These are phyloP conservation scores for Mastacembelus armatus DNA, from an alignment of 2,797 vertebrate genomes.

Conservation along the genomic window DNA sequence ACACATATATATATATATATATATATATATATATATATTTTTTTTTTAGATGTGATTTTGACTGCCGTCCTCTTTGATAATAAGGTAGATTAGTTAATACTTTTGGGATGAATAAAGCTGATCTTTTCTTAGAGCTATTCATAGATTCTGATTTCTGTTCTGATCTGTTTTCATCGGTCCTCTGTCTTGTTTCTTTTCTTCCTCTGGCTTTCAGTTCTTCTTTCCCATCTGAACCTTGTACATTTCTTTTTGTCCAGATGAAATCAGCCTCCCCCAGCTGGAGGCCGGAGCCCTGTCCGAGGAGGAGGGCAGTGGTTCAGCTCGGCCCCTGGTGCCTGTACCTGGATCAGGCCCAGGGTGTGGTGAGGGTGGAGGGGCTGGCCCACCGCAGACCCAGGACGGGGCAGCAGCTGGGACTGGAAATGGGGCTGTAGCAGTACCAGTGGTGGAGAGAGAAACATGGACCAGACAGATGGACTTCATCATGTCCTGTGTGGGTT, in stretches of 20 bases:
- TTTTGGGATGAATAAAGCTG: too few species aligned
- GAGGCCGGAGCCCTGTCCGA: conserved; percentile 77
- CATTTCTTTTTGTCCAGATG: conserved; percentile 63
- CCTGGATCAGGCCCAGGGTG: conserved; percentile 64
- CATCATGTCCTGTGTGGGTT: conserved; percentile 91
- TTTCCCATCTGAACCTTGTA: background rate
- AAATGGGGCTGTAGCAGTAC: conserved; percentile 54
- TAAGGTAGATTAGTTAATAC: too few species aligned
- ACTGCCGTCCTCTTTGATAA: too few species aligned
- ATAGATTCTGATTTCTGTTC: background rate
- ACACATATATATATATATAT: too few species aligned
- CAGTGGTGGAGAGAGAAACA: conserved; percentile 82
- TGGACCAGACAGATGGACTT: conserved; percentile 91
- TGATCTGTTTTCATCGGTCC: background rate
- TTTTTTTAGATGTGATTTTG: too few species aligned
- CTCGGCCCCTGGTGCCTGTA: conserved; percentile 75
- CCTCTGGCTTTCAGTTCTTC: background rate
- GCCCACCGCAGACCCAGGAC: conserved; percentile 65
- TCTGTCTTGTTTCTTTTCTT: background rate
- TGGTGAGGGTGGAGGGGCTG: conserved; percentile 66
- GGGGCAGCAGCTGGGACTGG: conserved; percentile 42
- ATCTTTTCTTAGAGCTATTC: background rate
- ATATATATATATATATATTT: too few species aligned
- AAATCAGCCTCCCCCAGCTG: conserved; percentile 76
- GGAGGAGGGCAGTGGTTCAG: conserved; percentile 71